Conservation (phyloP, 2,113 vertebrate genomes). For the Actenoides lindsayi region DNA sequence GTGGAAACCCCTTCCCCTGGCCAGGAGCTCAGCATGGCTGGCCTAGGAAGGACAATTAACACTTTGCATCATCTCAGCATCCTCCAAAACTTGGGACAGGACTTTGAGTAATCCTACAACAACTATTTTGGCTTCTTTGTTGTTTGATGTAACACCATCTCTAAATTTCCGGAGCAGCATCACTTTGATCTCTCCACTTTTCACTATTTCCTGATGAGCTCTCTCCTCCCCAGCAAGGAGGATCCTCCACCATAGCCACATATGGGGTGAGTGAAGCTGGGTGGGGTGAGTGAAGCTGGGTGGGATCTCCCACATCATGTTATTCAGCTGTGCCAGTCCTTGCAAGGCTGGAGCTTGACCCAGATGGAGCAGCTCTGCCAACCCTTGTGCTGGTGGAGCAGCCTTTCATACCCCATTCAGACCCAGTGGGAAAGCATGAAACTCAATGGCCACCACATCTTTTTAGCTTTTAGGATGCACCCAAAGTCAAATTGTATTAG, state of each 20-base stretch:
- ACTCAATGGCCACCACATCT: neutral
- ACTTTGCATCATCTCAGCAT: neutral
- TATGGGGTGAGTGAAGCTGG: neutral
- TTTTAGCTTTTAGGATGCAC: neutral
- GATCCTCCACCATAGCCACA: neutral
- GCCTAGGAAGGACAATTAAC: neutral
- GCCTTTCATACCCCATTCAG: accelerated
- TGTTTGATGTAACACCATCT: neutral
- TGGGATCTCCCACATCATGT: neutral
- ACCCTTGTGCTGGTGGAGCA: neutral
- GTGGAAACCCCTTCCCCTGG: neutral
- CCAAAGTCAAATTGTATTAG: neutral
- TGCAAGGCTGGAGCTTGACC: neutral
- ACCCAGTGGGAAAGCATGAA: neutral
- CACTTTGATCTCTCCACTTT: neutral
- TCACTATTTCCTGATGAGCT: neutral
- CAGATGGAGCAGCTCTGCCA: neutral
- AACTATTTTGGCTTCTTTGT: neutral
- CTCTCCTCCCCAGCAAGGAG: neutral
- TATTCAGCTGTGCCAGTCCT: neutral
- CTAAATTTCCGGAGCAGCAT: neutral
- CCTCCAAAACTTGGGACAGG: neutral
- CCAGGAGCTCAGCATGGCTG: neutral
- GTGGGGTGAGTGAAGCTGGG: neutral
- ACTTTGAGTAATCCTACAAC: neutral